phyloP scores from a whole-genome alignment of 2,797 vertebrate genomes.

The Rhyacichthys aspro region DNA sequence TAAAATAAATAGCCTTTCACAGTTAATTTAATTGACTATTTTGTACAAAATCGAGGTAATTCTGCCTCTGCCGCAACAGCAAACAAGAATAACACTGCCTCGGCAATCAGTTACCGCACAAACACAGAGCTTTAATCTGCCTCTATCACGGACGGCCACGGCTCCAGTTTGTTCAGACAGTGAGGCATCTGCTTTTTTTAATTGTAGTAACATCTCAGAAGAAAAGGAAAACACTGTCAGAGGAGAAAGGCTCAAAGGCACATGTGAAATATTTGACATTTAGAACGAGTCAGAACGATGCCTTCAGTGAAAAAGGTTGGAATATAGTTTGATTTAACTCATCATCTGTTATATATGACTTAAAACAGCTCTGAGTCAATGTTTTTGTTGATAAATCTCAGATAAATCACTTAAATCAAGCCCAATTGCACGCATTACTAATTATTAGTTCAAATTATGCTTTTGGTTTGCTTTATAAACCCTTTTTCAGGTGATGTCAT shows the following conservation, averaged over 20 bases:
- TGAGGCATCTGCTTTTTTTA: conserved; percentile 56
- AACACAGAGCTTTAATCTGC: conserved; percentile 71
- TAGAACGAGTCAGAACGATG: conserved; percentile 8
- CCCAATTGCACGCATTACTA: too few relatives aligned
- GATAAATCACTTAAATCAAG: too few relatives aligned
- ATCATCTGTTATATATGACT: too few relatives aligned
- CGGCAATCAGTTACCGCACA: conserved; percentile 70
- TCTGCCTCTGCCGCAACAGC: conserved; percentile 75
- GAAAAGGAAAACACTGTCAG: conserved; percentile 17
- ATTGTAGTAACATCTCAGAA: conserved; percentile 48
- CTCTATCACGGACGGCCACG: conserved; percentile 63
- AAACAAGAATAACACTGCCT: conserved; percentile 81
- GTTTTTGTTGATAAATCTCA: too few relatives aligned
- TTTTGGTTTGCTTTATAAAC: too few relatives aligned
- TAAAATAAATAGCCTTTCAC: conserved; percentile 87
- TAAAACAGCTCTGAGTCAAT: too few relatives aligned
- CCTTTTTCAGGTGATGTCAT: too few relatives aligned
- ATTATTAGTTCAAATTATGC: too few relatives aligned
- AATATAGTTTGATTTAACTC: too few relatives aligned
- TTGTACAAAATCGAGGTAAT: conserved; percentile 85
- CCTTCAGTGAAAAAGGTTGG: neutral
- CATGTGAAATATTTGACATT: conserved; percentile 28
- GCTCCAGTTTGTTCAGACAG: conserved; percentile 63
- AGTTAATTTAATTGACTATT: conserved; percentile 88
- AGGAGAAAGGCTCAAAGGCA: conserved; percentile 15